Conservation (phyloP, 2,797 vertebrate species). For the Sebastes reedi region DNA sequence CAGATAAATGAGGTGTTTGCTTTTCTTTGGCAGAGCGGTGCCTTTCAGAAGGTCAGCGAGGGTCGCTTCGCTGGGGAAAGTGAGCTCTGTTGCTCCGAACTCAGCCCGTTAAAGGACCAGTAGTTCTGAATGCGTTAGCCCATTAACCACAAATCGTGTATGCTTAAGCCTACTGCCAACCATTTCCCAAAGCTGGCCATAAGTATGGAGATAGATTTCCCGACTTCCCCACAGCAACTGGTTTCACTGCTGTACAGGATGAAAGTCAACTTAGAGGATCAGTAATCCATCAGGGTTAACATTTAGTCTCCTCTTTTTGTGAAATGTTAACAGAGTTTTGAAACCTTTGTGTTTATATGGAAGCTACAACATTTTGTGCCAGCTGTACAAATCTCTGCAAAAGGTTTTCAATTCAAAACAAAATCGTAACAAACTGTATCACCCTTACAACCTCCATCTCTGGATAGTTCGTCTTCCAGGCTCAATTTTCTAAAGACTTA, state of each 20-base stretch:
- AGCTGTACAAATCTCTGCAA: neutral
- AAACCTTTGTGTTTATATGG: neutral
- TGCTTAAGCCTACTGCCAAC: slow-evolving; percentile 32
- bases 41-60: slow-evolving; percentile 74
- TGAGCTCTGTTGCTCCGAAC: slow-evolving; percentile 29
- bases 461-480: neutral
- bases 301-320: neutral
- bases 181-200: slow-evolving; percentile 21
- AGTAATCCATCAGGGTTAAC: neutral
- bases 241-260: neutral
- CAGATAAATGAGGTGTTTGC: slow-evolving; percentile 79
- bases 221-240: neutral
- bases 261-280: neutral
- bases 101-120: slow-evolving; percentile 42
- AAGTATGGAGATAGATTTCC: slow-evolving; percentile 17
- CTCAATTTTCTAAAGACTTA: neutral
- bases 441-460: neutral
- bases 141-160: slow-evolving; percentile 58
- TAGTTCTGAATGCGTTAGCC: slow-evolving; percentile 33
- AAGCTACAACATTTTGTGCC: neutral
- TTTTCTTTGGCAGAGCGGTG: slow-evolving; percentile 69
- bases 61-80: slow-evolving; percentile 39
- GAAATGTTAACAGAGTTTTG: neutral
- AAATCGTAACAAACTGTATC: neutral
- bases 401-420: neutral